phyloP scores from a whole-genome alignment of 2,113 vertebrate species.

The Pholis gunnellus region DNA sequence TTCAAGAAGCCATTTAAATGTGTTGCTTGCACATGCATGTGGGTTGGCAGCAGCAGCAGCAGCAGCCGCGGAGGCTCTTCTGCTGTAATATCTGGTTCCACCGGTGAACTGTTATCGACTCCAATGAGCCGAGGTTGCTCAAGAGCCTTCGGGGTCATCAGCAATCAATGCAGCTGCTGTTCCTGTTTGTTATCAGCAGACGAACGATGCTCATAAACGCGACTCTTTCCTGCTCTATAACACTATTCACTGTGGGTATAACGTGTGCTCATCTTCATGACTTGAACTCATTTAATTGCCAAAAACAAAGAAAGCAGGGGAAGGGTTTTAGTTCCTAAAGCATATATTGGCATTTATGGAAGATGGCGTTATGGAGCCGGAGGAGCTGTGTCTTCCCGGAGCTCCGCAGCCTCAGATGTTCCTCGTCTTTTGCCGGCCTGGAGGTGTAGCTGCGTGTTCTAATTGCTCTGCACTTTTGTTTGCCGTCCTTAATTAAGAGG shows the following conservation, averaged over 20 bases:
- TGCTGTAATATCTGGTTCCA: slow-evolving; percentile 2
- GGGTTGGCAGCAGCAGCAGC: slow-evolving; percentile 17
- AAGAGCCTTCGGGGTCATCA: slow-evolving; percentile 22
- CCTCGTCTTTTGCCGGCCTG: not conserved
- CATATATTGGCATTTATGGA: slow-evolving; percentile 14
- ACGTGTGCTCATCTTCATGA: slow-evolving; percentile 14
- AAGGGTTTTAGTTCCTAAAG: slow-evolving; percentile 40
- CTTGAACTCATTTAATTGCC: not conserved
- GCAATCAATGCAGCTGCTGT: slow-evolving; percentile 16
- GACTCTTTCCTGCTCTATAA: not conserved
- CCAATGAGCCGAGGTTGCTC: slow-evolving; percentile 27
- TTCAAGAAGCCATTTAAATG: slow-evolving; percentile 9
- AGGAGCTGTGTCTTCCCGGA: slow-evolving; percentile 2
- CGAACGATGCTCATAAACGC: not conserved
- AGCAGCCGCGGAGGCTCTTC: not conserved
- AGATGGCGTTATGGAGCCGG: not conserved
- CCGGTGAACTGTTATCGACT: slow-evolving; percentile 8
- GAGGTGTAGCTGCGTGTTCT: slow-evolving; percentile 22
- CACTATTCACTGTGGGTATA: slow-evolving; percentile 3
- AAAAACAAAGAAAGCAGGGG: slow-evolving; percentile 20
- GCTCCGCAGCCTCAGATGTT: slow-evolving; percentile 22
- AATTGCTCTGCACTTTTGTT: slow-evolving; percentile 45
- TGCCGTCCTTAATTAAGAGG: slow-evolving; percentile 45
- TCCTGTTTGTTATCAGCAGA: not conserved
- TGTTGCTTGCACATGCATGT: slow-evolving; percentile 43